Evolutionary conservation across 92 coral and sea anemone species (phyloP), one percentile per base, ranked within the genome.

Genomic region (Palythoa grandiflora): DNA sequence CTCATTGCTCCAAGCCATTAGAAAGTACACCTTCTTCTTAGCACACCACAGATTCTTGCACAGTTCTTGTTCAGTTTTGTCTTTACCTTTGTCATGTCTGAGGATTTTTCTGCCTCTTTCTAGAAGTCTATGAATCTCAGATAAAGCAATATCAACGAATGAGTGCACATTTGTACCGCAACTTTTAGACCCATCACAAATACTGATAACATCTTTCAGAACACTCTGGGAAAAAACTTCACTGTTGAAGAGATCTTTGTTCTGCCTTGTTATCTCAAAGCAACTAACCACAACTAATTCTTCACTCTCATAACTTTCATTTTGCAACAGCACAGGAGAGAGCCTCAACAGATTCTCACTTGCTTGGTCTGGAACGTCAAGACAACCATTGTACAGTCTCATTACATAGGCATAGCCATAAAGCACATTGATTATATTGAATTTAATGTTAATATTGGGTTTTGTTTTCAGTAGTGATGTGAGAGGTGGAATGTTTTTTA

Each of bases 321-420:
- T 96, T 55, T 92, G 89, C 53, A 88, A 91, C 38, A 96, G 83
- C 14, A 94, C 94, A 38, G 96, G 89, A 5, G 99, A 94, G 12
- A 96, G 91, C 84, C 84, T 85, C 61, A 90, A 78, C 20, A 96
- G 57, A 59, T 87, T 90, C 83, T 90, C 92, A 28, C 93, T 80
- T 53, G 93, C 90, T 68, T 95, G 93, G 38, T 86, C 88, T 48
- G 84, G 80, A 57, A 91, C 95, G 68, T 89, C 92, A 16, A 94
- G 96, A 37, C 89, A 91, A 12, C 98, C 98, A 95, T 96, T 96
- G 83, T 93, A 95, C 8, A 95, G 89, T 66, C 97, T 90, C 91
- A 96, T 91, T 15, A 92, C 72, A 68, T 95, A 95, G 0, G 93
- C 97, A 92, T 97, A 97, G 1, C 98, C 88, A 89, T 93, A 97